Conservation (phyloP, 2,888 invertebrate species). For the Hypena proboscidalis region DNA sequence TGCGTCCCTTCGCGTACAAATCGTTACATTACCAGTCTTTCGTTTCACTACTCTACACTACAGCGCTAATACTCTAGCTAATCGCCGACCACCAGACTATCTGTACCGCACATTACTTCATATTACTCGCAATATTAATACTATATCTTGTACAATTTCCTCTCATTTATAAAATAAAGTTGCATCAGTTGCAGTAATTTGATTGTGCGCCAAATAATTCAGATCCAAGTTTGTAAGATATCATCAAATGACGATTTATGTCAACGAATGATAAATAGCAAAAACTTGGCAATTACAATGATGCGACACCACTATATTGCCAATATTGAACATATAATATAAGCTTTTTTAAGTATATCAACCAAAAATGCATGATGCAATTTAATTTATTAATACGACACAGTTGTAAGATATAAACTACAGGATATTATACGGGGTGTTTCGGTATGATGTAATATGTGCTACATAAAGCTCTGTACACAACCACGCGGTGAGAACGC, state of each 20-base stretch:
- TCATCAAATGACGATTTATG: neutral
- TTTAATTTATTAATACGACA: no score
- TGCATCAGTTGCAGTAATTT: no score
- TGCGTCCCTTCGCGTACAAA: slow-evolving; percentile 46
- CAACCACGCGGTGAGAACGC: slow-evolving; percentile 24
- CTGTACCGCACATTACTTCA: slow-evolving; percentile 1
- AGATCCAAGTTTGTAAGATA: neutral
- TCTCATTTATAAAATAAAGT: no score
- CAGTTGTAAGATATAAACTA: no score
- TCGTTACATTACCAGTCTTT: slow-evolving; percentile 83
- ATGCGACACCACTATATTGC: neutral
- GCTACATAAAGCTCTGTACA: slow-evolving; percentile 16
- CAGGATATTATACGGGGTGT: no score
- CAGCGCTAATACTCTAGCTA: slow-evolving; percentile 42
- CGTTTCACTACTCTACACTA: slow-evolving; percentile 77
- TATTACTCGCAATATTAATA: neutral
- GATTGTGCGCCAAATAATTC: no score
- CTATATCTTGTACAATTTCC: no score
- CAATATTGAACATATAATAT: neutral
- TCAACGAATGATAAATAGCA: neutral
- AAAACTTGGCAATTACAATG: neutral
- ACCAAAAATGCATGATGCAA: no score
- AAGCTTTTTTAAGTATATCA: no score
- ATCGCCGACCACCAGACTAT: slow-evolving; percentile 16
- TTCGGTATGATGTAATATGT: neutral